Conservation (phyloP, 2,113 vertebrate genomes). For the Lamprotornis superbus region DNA sequence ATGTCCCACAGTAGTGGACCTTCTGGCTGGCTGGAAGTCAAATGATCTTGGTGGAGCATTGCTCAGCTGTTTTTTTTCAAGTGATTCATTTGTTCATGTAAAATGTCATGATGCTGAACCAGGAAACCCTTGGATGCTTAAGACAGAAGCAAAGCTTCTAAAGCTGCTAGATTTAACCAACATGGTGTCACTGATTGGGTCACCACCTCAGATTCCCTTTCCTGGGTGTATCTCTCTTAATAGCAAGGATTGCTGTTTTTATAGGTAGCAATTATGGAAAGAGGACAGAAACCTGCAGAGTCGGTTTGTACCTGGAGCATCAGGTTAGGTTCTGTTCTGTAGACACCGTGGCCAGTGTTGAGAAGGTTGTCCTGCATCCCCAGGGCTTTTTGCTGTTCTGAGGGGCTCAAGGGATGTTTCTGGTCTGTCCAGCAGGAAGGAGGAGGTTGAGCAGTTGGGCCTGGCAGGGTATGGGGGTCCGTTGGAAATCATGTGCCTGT, state of each 20-base stretch:
- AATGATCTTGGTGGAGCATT: not conserved
- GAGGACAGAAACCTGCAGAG: not conserved
- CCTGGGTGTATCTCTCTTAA: not conserved
- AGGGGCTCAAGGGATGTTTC: not conserved
- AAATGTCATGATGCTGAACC: constrained; percentile 13
- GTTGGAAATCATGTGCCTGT: rapidly evolving
- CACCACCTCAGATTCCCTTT: constrained; percentile 29
- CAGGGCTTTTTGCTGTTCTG: not conserved
- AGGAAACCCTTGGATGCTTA: not conserved
- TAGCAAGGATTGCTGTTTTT: constrained; percentile 10
- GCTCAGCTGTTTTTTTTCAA: not conserved
- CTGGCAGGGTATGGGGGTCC: not conserved
- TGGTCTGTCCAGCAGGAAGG: not conserved
- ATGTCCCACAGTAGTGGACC: not conserved
- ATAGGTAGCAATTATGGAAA: not conserved
- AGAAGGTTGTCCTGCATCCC: not conserved
- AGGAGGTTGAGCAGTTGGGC: not conserved
- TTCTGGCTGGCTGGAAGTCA: not conserved
- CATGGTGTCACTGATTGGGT: not conserved
- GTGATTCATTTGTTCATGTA: not conserved
- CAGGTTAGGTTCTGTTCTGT: not conserved
- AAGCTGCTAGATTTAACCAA: constrained; percentile 38
- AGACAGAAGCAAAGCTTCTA: not conserved
- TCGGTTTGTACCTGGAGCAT: not conserved
- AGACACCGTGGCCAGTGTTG: rapidly evolving